These are phyloP conservation scores for Melieria crassipennis DNA, from an alignment of 2,888 invertebrate species.

Conservation along the genomic window DNA sequence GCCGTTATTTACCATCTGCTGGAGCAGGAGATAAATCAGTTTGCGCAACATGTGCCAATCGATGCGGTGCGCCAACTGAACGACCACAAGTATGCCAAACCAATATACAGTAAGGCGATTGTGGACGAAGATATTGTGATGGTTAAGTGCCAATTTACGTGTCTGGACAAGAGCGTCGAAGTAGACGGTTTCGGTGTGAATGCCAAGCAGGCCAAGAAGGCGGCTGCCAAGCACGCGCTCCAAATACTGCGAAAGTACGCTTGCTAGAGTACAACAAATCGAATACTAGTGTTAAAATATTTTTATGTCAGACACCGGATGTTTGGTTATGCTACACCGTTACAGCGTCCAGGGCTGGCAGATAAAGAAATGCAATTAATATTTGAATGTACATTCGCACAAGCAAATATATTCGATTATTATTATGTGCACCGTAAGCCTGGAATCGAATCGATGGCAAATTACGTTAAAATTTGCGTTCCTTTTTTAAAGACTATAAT, in stretches of 20 bases:
- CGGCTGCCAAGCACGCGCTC: conserved; percentile 82
- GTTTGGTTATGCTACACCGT: too few species aligned
- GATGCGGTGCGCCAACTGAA: conserved; percentile 88
- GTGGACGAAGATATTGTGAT: conserved; percentile 66
- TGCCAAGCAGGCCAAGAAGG: conserved; percentile 76
- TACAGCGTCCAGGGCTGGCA: too few species aligned
- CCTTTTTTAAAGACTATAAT: too few species aligned
- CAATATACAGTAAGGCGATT: conserved; percentile 69
- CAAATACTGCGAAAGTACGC: conserved; percentile 57
- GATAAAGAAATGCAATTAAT: too few species aligned
- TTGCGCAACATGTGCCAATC: conserved; percentile 84
- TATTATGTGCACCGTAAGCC: too few species aligned
- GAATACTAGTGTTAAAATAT: too few species aligned
- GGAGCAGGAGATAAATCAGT: conserved; percentile 84
- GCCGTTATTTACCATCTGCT: conserved; percentile 83
- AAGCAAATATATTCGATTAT: too few species aligned
- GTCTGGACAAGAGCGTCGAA: conserved; percentile 69
- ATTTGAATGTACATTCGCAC: too few species aligned
- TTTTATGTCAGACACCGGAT: too few species aligned
- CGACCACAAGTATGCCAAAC: conserved; percentile 79
- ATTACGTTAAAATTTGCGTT: too few species aligned
- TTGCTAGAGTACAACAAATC: conserved; percentile 23
- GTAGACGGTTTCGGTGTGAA: conserved; percentile 79
- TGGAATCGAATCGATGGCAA: too few species aligned
- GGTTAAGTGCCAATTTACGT: conserved; percentile 72